Percentiles rank a stretch among this genome's conserved stretches.
Evolutionary conservation across 2,888 invertebrate species (phyloP).

Genomic region (Xylocampa areola): DNA sequence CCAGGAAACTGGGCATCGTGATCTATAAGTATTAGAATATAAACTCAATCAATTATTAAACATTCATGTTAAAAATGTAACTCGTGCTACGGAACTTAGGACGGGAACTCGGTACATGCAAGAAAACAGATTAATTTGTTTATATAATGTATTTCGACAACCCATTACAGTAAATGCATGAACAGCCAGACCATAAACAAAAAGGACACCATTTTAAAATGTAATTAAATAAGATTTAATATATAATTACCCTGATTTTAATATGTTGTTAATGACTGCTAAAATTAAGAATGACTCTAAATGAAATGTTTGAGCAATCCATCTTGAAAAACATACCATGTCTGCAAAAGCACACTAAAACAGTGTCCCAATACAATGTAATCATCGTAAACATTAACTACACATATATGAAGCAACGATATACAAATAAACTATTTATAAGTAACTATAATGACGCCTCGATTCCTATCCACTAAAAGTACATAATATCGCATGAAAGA

Average conservation of each 20-base stretch:
- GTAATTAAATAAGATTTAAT: constrained; percentile 13
- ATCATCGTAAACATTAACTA: constrained; percentile 66
- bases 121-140: constrained; percentile 86
- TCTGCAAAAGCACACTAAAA: constrained; percentile 55
- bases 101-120: constrained; percentile 82
- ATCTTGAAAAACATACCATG: constrained; percentile 12
- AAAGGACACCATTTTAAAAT: constrained; percentile 69
- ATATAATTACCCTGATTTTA: constrained; percentile 13
- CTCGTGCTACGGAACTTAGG: constrained; percentile 76
- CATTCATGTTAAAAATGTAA: constrained; percentile 14
- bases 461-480: constrained; percentile 43
- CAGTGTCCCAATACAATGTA: constrained; percentile 70
- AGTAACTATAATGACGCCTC: constrained; percentile 54
- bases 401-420: constrained; percentile 77
- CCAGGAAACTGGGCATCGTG: neutral
- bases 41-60: too few relatives aligned
- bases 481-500: constrained; percentile 49
- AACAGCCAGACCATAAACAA: constrained; percentile 79
- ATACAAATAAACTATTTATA: constrained; percentile 65
- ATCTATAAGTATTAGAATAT: too few relatives aligned
- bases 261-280: constrained; percentile 6
- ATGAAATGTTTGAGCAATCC: constrained; percentile 15
- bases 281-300: constrained; percentile 6
- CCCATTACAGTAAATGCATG: constrained; percentile 82
- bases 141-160: constrained; percentile 85